These are phyloP conservation scores for Eonycteris spelaea DNA, from an alignment of 2,113 vertebrate species.

Conservation along the genomic window DNA sequence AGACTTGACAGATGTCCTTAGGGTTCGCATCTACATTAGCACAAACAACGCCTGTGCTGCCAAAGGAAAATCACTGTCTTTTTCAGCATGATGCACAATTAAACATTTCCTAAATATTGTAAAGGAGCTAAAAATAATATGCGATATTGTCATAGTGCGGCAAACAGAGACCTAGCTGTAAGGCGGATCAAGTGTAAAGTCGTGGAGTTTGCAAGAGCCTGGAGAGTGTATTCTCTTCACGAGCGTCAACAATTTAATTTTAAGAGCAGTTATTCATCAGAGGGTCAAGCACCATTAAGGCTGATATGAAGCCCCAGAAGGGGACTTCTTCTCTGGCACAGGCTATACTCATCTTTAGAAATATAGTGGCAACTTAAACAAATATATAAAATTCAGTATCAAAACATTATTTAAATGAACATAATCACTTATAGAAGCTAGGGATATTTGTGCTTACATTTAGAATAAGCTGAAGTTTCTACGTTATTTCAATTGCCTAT, in stretches of 20 bases:
- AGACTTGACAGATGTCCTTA: neutral
- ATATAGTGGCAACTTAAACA: neutral
- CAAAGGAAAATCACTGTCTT: neutral
- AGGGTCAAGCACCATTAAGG: neutral
- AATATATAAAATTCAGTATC: neutral
- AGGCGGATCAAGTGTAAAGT: neutral
- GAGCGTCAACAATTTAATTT: neutral
- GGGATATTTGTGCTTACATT: neutral
- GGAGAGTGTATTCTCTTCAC: neutral
- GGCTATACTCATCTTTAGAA: neutral
- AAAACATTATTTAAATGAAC: neutral
- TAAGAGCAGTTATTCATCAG: neutral
- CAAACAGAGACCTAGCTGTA: neutral
- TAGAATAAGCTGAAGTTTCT: neutral
- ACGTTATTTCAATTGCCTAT: neutral
- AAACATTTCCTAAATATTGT: neutral
- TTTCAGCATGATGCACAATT: neutral
- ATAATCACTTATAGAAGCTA: neutral
- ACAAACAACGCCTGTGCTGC: neutral
- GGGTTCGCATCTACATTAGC: neutral
- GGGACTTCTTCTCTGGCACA: neutral
- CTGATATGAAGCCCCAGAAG: neutral
- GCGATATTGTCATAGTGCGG: neutral
- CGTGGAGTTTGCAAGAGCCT: neutral
- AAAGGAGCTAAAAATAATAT: constrained; percentile 11